Base-by-base conservation (phyloP, 2,797 vertebrate genomes). In the Chlorospingus flavigularis region DNA sequence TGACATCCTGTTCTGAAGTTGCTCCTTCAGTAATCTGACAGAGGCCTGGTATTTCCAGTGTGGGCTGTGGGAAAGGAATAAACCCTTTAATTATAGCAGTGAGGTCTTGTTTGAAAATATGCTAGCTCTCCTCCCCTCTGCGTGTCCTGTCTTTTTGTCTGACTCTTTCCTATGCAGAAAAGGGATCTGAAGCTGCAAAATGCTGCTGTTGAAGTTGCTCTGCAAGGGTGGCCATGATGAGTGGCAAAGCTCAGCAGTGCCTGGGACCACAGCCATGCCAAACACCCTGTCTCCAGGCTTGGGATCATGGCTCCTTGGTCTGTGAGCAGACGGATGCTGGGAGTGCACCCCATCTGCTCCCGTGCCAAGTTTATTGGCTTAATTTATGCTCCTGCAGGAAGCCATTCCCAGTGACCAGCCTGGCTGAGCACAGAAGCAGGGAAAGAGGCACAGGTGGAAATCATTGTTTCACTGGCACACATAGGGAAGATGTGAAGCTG, bases 1-100 rank as follows among this genome's bases (percentile, higher is more conserved):
- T 67, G 87, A 84, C 87, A 88, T 94, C 92, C 87, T 94, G 91
- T 92, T 95, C 90, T 94, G 89, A 88, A 88, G 89, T 47, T 76
- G 90, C 85, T 94, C 62, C 87, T 86, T 74, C 10, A 7, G 48
- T 89, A 88, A 86, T 83, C 76, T n/a, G 23, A 66, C 87, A 84
- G 71, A 86, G 85, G 76, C 92, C 82, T 84, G 92, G 66, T 78
- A 76, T 94, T 96, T 95, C 82, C 90, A 94, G 86, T 42, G 67
- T 63, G 66, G 86, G 86, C 84, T 94, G 81, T 84, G 88, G 89
- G 85, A 81, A 91, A 70, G 89, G 76, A 91, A 42, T 57, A 88
- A 92, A 91, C 70, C 82, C 79, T 94, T 92, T 83, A 88, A 96
- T 90, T 91, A 84, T 4, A 90, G 76, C 53, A 20, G 33, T 3